These are phyloP conservation scores for Falco punctatus DNA, from an alignment of 2,113 vertebrate species.

Conservation along the genomic window DNA sequence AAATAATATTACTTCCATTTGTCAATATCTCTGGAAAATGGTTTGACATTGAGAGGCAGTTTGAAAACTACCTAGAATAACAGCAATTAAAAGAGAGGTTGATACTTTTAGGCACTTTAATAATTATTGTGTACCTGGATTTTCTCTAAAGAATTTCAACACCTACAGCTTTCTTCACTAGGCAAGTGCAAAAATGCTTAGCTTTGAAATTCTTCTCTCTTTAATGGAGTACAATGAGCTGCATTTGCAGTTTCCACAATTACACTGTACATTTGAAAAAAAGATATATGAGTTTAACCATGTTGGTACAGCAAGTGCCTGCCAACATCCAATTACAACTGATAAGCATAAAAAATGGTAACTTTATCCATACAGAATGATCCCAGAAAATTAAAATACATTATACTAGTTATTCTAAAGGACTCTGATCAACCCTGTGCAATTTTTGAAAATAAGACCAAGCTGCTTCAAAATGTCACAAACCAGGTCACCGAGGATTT, in stretches of 20 bases:
- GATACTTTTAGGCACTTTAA: conserved; percentile 56
- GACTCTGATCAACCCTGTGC: background rate
- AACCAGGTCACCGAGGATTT: background rate
- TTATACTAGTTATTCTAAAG: background rate
- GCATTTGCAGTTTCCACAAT: conserved; percentile 66
- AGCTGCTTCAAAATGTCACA: background rate
- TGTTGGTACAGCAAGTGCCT: background rate
- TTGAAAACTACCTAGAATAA: conserved; percentile 61
- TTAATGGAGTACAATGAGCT: conserved; percentile 48
- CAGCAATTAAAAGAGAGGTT: conserved; percentile 52
- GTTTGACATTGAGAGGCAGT: conserved; percentile 56
- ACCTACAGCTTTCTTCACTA: conserved; percentile 51
- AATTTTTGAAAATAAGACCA: background rate
- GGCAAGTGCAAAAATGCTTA: conserved; percentile 48
- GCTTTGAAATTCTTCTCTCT: conserved; percentile 61
- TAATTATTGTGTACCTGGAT: conserved; percentile 54
- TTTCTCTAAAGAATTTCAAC: conserved; percentile 72
- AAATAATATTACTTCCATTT: conserved; percentile 69
- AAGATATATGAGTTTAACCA: background rate
- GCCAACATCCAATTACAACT: background rate
- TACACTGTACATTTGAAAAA: conserved; percentile 8
- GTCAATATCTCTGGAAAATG: conserved; percentile 65
- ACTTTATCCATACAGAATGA: background rate
- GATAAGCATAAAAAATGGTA: background rate
- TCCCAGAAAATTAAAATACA: background rate